phyloP scores from a whole-genome alignment of 2,888 invertebrate species.

The Carpatolechia fugitivella region DNA sequence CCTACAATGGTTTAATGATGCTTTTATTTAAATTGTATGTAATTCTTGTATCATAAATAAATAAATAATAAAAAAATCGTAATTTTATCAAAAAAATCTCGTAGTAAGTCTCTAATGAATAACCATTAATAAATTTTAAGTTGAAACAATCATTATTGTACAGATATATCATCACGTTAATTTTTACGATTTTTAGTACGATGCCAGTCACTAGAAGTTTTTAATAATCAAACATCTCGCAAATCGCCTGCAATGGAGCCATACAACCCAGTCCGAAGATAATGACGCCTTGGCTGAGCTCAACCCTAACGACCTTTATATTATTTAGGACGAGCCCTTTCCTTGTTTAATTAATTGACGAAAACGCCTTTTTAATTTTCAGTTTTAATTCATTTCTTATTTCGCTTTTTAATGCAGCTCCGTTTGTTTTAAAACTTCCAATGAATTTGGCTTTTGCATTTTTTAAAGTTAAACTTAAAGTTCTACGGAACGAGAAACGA shows the following conservation, averaged over 20 bases:
- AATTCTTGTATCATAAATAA: too few relatives aligned
- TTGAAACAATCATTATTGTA: too few relatives aligned
- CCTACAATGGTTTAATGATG: too few relatives aligned
- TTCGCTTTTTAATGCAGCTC: slow-evolving; percentile 26
- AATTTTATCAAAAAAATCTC: too few relatives aligned
- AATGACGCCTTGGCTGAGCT: slow-evolving; percentile 69
- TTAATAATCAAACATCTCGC: not conserved
- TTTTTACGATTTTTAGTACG: too few relatives aligned
- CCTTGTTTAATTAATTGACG: slow-evolving; percentile 71
- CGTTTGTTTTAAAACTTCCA: not conserved
- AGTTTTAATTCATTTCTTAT: slow-evolving; percentile 34
- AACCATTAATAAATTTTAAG: too few relatives aligned
- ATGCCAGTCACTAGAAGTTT: not conserved
- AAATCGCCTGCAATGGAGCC: slow-evolving; percentile 1
- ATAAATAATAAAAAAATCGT: too few relatives aligned
- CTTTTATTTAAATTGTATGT: too few relatives aligned
- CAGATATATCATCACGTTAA: too few relatives aligned
- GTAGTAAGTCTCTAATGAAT: too few relatives aligned
- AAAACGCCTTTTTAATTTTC: slow-evolving; percentile 61
- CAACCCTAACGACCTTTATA: slow-evolving; percentile 70
- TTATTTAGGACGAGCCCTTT: slow-evolving; percentile 70
- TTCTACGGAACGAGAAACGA: too few relatives aligned
- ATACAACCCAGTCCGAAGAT: slow-evolving; percentile 46
- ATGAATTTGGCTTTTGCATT: not conserved
- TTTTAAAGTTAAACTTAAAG: not conserved